Conservation (phyloP, 2,797 vertebrate genomes). For the Nothura maculosa region DNA sequence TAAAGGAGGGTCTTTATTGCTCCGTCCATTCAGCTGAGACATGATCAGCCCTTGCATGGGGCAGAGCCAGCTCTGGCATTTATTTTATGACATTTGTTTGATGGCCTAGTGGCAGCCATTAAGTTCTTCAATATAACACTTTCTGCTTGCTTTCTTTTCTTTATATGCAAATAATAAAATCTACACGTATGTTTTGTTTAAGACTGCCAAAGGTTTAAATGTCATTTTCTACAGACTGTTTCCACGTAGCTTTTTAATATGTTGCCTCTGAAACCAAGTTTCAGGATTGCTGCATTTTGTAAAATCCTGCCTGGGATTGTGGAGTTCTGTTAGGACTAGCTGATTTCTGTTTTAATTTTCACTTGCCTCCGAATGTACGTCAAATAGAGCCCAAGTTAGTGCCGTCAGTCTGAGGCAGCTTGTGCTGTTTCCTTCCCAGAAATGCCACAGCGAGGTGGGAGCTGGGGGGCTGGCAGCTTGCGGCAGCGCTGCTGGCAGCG, state of each 20-base stretch:
- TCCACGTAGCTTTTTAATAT: accelerated
- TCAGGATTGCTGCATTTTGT: not conserved
- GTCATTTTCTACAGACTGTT: not conserved
- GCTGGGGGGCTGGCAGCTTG: not conserved
- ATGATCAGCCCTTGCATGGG: not conserved
- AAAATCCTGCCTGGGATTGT: not conserved
- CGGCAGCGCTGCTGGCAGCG: not conserved
- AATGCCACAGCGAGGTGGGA: accelerated
- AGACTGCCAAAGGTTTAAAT: not conserved
- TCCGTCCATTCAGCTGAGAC: not conserved
- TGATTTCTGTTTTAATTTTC: not conserved
- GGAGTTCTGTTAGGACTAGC: not conserved
- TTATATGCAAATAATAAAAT: not conserved
- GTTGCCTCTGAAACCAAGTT: accelerated
- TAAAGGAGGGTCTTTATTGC: not conserved
- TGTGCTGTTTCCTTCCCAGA: not conserved
- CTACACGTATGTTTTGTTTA: not conserved
- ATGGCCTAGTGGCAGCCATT: not conserved
- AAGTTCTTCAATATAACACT: not conserved
- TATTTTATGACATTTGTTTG: not conserved
- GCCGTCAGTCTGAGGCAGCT: not conserved
- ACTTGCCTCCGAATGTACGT: accelerated
- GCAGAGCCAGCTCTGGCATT: not conserved
- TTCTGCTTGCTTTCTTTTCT: not conserved
- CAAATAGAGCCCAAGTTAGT: not conserved